Evolutionary conservation across 2,797 vertebrate genomes (phyloP).

Genomic region (Psittacula echo): DNA sequence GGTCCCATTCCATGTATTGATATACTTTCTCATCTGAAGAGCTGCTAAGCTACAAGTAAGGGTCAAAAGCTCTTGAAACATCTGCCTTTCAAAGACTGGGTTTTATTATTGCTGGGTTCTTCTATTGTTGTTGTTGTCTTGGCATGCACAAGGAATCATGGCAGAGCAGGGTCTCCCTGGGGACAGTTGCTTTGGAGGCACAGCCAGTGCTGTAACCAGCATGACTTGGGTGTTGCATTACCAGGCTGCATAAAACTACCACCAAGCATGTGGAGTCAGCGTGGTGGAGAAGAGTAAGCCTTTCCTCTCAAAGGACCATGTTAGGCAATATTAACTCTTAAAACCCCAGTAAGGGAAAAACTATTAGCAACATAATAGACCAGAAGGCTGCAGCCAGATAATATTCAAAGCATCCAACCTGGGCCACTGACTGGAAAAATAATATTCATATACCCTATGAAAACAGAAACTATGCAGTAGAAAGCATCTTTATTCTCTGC

Average conservation of each 20-base stretch:
- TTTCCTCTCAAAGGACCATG: background rate
- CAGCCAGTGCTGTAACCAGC: background rate
- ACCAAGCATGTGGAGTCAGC: background rate
- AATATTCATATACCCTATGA: background rate
- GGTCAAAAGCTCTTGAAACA: background rate
- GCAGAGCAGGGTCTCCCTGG: background rate
- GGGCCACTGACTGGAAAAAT: background rate
- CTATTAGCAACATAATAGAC: background rate
- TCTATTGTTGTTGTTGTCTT: background rate
- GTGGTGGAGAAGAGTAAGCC: background rate
- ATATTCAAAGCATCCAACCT: background rate
- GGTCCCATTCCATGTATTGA: background rate
- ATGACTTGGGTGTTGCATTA: background rate
- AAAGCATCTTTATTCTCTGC: background rate
- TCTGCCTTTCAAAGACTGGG: background rate
- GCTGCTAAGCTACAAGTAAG: background rate
- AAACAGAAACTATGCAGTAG: background rate
- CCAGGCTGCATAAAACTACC: background rate
- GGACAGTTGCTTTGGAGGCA: background rate
- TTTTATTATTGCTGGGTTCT: background rate
- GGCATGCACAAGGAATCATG: background rate
- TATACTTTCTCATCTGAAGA: background rate
- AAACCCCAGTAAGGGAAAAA: background rate
- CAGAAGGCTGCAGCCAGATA: background rate
- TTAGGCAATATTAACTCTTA: conserved; percentile 1